Evolutionary conservation across 2,113 vertebrate species (phyloP).

Genomic region (Girardinichthys multiradiatus): DNA sequence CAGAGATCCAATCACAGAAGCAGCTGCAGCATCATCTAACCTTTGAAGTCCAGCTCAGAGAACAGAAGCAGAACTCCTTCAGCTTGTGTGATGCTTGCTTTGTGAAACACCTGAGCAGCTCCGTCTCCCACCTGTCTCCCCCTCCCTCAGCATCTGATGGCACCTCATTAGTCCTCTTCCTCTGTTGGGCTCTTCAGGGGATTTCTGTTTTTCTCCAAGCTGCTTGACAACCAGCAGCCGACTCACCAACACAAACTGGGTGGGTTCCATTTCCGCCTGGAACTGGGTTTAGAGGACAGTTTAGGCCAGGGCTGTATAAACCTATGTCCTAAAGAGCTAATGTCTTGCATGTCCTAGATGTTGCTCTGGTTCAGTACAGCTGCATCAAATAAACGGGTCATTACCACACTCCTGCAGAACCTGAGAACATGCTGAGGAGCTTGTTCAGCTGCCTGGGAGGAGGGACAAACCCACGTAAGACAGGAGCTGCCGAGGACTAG

Average conservation of each 20-base stretch:
- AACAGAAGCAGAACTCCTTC: not conserved
- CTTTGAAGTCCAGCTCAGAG: not conserved
- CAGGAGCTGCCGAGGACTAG: too few species aligned
- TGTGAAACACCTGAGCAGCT: constrained; percentile 42
- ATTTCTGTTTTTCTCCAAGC: constrained; percentile 49
- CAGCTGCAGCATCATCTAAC: not conserved
- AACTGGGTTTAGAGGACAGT: not conserved
- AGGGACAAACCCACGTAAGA: too few species aligned
- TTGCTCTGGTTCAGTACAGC: too few species aligned
- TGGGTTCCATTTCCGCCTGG: not conserved
- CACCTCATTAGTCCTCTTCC: constrained; percentile 54
- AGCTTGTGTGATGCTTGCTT: constrained; percentile 1
- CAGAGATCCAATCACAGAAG: not conserved
- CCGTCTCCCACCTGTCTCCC: not conserved
- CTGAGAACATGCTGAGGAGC: too few species aligned
- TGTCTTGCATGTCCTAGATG: too few species aligned
- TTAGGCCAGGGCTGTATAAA: too few species aligned
- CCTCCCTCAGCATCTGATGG: not conserved
- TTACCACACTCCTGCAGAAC: not conserved
- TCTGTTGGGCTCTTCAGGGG: constrained; percentile 34
- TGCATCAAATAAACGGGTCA: not conserved
- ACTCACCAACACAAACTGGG: constrained; percentile 27
- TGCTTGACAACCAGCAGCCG: constrained; percentile 49
- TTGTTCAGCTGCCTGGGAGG: too few species aligned
- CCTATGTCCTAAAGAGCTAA: not conserved